Evolutionary conservation across 2,113 vertebrate genomes (phyloP).

Genomic region (Monarcha castaneiventris): DNA sequence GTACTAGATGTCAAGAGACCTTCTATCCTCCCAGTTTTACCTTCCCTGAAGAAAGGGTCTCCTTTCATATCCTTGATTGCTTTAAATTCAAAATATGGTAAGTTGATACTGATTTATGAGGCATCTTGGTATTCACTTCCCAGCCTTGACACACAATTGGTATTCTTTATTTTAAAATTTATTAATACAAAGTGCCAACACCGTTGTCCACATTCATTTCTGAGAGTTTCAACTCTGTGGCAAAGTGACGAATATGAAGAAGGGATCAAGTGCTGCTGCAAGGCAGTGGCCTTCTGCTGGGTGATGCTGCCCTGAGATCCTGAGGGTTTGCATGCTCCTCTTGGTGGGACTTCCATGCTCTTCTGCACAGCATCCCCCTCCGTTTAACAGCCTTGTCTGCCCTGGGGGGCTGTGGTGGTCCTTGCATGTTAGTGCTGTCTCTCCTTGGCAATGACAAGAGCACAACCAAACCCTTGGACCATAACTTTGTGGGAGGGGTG

Average conservation of each 20-base stretch:
- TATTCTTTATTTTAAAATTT: neutral
- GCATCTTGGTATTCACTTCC: neutral
- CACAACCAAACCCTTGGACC: neutral
- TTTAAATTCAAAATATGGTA: neutral
- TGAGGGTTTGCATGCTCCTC: neutral
- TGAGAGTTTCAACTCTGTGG: accelerated
- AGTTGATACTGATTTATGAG: neutral
- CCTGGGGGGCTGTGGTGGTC: neutral
- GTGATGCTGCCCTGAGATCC: neutral
- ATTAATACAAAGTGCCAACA: neutral
- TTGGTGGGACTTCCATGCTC: neutral
- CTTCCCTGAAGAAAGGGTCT: neutral
- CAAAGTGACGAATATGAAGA: neutral
- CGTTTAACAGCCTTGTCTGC: neutral
- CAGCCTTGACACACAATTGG: neutral
- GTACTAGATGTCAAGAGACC: neutral
- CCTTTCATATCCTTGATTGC: neutral
- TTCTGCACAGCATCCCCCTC: neutral
- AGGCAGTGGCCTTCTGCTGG: neutral
- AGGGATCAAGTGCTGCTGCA: neutral
- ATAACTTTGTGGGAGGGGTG: accelerated
- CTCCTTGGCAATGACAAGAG: neutral
- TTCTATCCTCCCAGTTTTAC: neutral
- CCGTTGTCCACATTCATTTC: accelerated
- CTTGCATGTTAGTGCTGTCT: neutral